phyloP scores from a whole-genome alignment of 2,113 vertebrate genomes.

The Mixornis gularis region DNA sequence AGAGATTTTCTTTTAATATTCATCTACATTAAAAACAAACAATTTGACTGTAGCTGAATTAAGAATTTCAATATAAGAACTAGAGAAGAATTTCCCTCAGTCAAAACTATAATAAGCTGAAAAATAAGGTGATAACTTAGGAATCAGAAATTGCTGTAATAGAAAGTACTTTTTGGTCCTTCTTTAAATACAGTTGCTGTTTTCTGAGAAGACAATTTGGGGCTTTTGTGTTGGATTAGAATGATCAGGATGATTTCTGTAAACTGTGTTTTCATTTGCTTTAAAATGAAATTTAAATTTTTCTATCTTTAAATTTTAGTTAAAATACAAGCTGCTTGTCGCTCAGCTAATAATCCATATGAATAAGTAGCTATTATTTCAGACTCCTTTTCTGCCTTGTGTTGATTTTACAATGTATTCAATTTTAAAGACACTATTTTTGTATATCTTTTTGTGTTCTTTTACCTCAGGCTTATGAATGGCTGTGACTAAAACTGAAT shows the following conservation, averaged over 20 bases:
- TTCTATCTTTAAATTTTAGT: not conserved
- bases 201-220: not conserved
- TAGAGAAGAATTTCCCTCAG: not conserved
- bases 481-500: not conserved
- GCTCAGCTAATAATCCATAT: not conserved
- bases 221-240: not conserved
- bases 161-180: not conserved
- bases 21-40: not conserved
- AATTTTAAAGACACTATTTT: not conserved
- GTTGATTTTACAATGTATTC: not conserved
- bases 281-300: not conserved
- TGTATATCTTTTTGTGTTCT: not conserved
- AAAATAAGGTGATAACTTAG: not conserved
- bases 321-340: conserved; percentile 4
- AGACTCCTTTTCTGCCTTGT: not conserved
- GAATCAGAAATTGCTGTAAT: not conserved
- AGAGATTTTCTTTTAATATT: not conserved
- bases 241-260: not conserved
- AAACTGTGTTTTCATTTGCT: not conserved
- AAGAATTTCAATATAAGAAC: not conserved
- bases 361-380: not conserved
- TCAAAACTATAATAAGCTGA: not conserved
- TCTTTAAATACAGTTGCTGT: not conserved
- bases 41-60: not conserved
- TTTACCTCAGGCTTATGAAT: not conserved